Conservation (phyloP, 2,888 invertebrate species). For the Apamea epomidion region DNA sequence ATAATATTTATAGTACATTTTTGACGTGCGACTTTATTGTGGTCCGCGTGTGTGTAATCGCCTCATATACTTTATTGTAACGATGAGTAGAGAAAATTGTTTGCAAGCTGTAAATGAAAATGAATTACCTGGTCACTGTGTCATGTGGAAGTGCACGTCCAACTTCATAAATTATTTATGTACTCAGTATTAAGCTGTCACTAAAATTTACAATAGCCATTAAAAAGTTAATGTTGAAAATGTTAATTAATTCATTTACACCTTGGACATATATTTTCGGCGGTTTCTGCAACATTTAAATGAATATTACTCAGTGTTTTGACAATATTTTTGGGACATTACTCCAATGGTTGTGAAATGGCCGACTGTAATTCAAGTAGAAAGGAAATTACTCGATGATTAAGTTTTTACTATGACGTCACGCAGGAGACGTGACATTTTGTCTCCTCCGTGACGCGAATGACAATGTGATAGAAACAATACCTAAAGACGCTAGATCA, state of each 20-base stretch:
- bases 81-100: constrained; percentile 61
- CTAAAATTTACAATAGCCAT: constrained; percentile 54
- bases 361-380: constrained; percentile 68
- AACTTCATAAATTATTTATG: constrained; percentile 55
- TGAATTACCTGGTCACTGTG: constrained; percentile 52
- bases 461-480: constrained; percentile 89
- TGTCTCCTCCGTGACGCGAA: constrained; percentile 61
- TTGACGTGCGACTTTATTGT: constrained; percentile 71
- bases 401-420: constrained; percentile 69
- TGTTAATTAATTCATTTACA: constrained; percentile 65
- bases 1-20: constrained; percentile 77
- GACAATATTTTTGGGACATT: constrained; percentile 72
- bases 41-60: constrained; percentile 72
- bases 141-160: constrained; percentile 22
- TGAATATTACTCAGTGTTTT: constrained; percentile 68
- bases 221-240: constrained; percentile 51
- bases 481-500: constrained; percentile 90
- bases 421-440: constrained; percentile 59
- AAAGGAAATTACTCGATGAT: constrained; percentile 63
- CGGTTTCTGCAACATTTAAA: constrained; percentile 64
- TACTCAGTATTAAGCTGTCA: constrained; percentile 51
- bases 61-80: constrained; percentile 69
- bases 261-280: constrained; percentile 58
- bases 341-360: constrained; percentile 81
- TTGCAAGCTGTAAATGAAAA: constrained; percentile 68